Evolutionary conservation across 2,113 vertebrate genomes (phyloP).

Genomic region (Empidonax traillii): DNA sequence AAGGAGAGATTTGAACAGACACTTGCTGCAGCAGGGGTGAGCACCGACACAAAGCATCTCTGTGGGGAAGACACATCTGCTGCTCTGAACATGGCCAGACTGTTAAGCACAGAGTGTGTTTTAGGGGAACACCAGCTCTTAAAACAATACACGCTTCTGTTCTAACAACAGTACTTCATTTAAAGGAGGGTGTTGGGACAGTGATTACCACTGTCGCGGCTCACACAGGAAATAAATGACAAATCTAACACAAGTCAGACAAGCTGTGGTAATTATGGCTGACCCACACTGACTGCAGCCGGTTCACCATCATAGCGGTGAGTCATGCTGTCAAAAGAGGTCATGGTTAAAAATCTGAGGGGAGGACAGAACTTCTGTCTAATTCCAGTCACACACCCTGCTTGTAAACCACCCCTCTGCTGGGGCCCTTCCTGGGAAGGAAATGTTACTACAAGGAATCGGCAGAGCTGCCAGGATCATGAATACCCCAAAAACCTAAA

Average conservation of each 20-base stretch:
- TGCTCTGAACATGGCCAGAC: neutral
- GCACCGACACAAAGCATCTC: neutral
- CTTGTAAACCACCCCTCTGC: neutral
- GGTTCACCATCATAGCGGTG: accelerated
- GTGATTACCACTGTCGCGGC: accelerated
- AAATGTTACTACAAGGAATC: neutral
- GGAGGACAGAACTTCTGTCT: neutral
- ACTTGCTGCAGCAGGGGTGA: neutral
- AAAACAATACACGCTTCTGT: neutral
- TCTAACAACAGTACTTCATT: neutral
- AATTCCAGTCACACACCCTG: neutral
- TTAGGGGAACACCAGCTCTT: neutral
- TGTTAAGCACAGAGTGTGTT: neutral
- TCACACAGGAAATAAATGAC: neutral
- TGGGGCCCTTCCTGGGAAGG: neutral
- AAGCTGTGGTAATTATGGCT: neutral
- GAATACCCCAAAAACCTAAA: neutral
- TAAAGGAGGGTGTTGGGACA: neutral
- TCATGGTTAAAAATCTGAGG: neutral
- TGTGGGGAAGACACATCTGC: neutral
- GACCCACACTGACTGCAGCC: neutral
- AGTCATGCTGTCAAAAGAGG: neutral
- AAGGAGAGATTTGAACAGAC: neutral
- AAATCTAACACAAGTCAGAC: neutral
- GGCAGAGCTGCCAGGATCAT: neutral